Evolutionary conservation across 2,113 vertebrate genomes (phyloP).

Genomic region (Sinocyclocheilus grahami): DNA sequence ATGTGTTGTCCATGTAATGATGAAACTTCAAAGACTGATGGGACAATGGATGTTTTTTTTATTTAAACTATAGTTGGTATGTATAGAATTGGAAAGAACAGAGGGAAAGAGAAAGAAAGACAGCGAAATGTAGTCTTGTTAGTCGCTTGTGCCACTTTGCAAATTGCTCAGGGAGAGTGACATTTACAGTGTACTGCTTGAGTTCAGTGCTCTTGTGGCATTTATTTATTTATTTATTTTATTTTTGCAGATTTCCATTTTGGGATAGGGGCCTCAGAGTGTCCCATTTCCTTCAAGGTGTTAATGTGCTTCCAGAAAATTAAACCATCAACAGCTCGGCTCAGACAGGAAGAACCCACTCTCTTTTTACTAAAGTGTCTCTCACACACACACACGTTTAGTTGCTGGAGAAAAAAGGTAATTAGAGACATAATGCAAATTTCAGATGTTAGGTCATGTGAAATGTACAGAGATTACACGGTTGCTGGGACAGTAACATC

Average conservation of each 20-base stretch:
- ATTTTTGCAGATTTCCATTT: constrained; percentile 60
- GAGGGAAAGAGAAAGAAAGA: background rate
- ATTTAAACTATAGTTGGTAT: background rate
- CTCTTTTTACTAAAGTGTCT: background rate
- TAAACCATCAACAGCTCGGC: constrained; percentile 43
- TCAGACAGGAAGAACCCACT: constrained; percentile 40
- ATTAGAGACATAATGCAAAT: constrained; percentile 42
- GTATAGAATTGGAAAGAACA: background rate
- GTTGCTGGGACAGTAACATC: background rate
- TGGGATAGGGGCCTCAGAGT: constrained; percentile 50
- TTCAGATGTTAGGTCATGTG: constrained; percentile 50
- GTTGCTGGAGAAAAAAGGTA: constrained; percentile 45
- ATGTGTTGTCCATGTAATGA: background rate
- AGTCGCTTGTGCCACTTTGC: constrained; percentile 6
- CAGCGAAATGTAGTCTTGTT: background rate
- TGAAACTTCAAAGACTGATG: constrained; percentile 6
- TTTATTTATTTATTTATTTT: constrained; percentile 47
- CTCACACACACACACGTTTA: constrained; percentile 8
- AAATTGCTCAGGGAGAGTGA: constrained; percentile 45
- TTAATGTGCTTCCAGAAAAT: constrained; percentile 62
- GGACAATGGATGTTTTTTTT: background rate
- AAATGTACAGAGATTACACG: constrained; percentile 5
- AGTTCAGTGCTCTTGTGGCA: constrained; percentile 24
- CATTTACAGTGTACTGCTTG: constrained; percentile 60
- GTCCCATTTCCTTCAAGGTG: constrained; percentile 64